Evolutionary conservation across 2,113 vertebrate genomes (phyloP).

Genomic region (Albula glossodonta): DNA sequence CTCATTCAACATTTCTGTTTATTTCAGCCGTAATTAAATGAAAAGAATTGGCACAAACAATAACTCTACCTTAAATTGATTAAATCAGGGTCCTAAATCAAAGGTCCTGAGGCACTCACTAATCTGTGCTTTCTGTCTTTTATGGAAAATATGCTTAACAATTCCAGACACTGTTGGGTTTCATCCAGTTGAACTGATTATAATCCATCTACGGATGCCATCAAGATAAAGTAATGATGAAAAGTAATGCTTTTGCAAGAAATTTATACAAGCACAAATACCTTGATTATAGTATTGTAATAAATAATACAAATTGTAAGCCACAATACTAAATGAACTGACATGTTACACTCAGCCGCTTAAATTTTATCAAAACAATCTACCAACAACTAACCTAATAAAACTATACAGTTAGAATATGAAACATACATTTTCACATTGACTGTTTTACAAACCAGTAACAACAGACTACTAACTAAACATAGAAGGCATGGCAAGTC

Average conservation of each 20-base stretch:
- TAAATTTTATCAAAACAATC: background rate
- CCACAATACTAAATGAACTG: background rate
- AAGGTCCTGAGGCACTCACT: background rate
- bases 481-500: too few relatives aligned
- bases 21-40: background rate
- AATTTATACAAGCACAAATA: background rate
- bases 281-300: background rate
- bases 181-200: background rate
- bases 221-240: background rate
- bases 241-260: background rate
- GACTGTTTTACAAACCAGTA: background rate
- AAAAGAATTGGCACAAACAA: background rate
- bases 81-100: background rate
- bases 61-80: background rate
- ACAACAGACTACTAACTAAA: too few relatives aligned
- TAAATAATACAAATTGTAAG: background rate
- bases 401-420: background rate
- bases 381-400: background rate
- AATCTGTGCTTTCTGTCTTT: background rate
- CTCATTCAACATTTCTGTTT: too few relatives aligned
- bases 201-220: background rate
- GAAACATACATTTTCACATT: background rate
- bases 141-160: background rate
- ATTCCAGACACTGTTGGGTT: background rate
- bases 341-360: background rate